Base-by-base conservation (phyloP, 2,113 vertebrate species). In the Illadopsis cleaveri region DNA sequence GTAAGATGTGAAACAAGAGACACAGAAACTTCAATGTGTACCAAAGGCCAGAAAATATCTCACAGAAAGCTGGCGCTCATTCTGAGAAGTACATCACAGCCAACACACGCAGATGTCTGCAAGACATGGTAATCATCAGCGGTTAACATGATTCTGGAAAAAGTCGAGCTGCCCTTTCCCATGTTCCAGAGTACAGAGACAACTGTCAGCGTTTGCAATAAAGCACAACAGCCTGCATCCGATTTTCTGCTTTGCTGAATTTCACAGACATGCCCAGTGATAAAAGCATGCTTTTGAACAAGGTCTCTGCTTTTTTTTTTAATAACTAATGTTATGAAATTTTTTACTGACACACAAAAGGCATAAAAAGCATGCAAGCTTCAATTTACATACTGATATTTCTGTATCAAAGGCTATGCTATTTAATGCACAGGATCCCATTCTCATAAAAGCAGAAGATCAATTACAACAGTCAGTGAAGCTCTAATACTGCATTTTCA, bases 211-310 rank as follows among this genome's bases (percentile, higher is more conserved):
- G 6, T 80, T 81, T 14, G 12, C 81, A 83, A 56, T 65, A 93
- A 87, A 93, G 70, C 19, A 68, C 82, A 89, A 72, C 83, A 92
- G 82, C 70, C 88, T 84, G 93, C 69, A 78, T 60, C 31, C 21
- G 5, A 85, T 96, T 94, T 91, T 91, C 84, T 86, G 85, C 90
- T 78, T 31, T 44, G 94, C 48, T 91, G 85, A 96, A 85, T 96
- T 94, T 94, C 84, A 95, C 65, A 76, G 88, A 90, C 87, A 17
- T 76, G 87, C 64, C 64, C 53, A 81, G 51, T 0, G 3, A 93
- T 90, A 91, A 64, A 93, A 82, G 37, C 6, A 23, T 47, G 64
- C 9, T 47, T 93, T 91, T 77, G 54, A 80, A 85, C 56, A 69
- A 53, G 37, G 30, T 48, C 64, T 58, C 77, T 68, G 21, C 13